These are phyloP conservation scores for Oenanthe melanoleuca DNA, from an alignment of 2,113 vertebrate genomes.

Conservation along the genomic window DNA sequence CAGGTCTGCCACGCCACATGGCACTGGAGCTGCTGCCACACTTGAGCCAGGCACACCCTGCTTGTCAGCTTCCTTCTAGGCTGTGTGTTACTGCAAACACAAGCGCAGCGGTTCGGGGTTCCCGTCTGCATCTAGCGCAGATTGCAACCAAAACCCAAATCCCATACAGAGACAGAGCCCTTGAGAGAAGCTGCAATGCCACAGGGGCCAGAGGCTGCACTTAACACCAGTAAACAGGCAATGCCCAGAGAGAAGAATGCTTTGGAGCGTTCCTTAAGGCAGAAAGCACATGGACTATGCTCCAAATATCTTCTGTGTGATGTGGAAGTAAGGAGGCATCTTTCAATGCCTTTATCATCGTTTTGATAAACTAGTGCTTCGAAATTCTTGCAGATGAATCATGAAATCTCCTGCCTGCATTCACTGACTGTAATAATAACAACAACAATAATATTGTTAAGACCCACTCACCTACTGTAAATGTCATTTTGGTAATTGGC, in stretches of 20 bases:
- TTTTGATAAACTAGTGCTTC: not conserved
- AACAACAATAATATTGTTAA: not conserved
- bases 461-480: not conserved
- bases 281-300: not conserved
- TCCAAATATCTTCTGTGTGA: not conserved
- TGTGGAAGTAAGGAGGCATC: not conserved
- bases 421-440: not conserved
- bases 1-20: constrained; percentile 1
- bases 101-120: accelerated
- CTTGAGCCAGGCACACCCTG: not conserved
- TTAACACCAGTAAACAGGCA: not conserved
- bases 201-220: not conserved
- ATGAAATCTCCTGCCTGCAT: not conserved
- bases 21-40: not conserved
- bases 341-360: not conserved
- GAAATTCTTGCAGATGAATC: not conserved
- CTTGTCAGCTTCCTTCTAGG: not conserved
- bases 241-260: not conserved
- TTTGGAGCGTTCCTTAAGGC: not conserved
- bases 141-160: not conserved
- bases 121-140: no score
- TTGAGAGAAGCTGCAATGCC: not conserved
- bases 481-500: not conserved
- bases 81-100: not conserved
- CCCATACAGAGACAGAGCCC: accelerated